Evolutionary conservation across 2,113 vertebrate species (phyloP), one percentile per base, ranked within the genome.

Genomic region (Myrmophylax atrothorax): DNA sequence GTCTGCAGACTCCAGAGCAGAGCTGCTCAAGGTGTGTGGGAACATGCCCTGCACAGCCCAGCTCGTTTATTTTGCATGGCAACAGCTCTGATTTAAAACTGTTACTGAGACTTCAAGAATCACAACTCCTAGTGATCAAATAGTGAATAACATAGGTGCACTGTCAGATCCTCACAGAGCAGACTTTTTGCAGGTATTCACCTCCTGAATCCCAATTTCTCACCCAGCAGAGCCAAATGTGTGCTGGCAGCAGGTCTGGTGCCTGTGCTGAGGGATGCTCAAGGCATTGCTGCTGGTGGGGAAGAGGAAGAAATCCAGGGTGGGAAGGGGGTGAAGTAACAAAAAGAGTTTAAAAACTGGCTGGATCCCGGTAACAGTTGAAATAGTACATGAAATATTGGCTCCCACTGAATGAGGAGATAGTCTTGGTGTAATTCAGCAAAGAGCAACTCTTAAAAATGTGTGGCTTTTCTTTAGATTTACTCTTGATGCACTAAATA

Each of bases 401-500:
- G 38, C 81, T 88, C 52, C 20, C 2, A 1, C 18, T 67, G 89
- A 94, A 92, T 7, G 64, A 91, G 60, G 90, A 95, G 76, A 58
- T 76, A 63, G 63, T 82, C 87, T 77, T 93, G 94, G 82, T 87
- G 53, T 90, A 94, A 79, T 74, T 84, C 67, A 68, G 68, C 2
- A 1, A 62, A 68, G 87, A 84, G 35, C 1, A 5, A 9, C 82
- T 84, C 62, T 66, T 87, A 70, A 92, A 95, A 95, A 74, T 62
- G 44, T 73, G 86, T 91, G 85, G 22, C 58, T 95, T 93, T 90
- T 76, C 93, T 95, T 87, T 89, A 95, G 83, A 60, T 97, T 96
- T 86, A 64, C 69, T 69, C 78, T 87, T 85, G 93, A 94, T 93
- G 72, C 35, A 31, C 76, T 90, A 94, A 96, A 84, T 91, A 92